Base-by-base conservation (phyloP, 2,888 invertebrate genomes). In the Galerucella nymphaeae region DNA sequence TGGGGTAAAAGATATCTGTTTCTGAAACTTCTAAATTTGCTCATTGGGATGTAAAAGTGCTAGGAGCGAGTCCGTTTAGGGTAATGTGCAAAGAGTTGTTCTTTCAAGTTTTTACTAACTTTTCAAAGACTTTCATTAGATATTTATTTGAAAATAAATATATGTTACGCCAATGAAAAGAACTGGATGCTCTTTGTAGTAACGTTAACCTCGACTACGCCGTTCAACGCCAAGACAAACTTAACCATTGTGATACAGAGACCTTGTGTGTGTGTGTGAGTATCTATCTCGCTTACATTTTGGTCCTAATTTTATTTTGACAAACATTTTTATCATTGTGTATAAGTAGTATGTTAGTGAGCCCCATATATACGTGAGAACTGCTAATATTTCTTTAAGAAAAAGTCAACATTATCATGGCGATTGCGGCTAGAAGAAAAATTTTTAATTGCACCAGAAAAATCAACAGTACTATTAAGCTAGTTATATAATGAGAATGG, bases 161-260 rank as follows among this genome's bases (percentile, higher is more conserved):
- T 42, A 13, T 30, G 23, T 14, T 13, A 58, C 58, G 58, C 23
- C 58, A 23, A 61, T 23, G 50, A 61, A 38, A 63, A 83, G 64
- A 82, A 82, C 82, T 80, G 83, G 82, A 84, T 81, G 81, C 82
- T 76, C 77, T 81, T 80, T 68, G 61, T 58, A 42, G 30, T 68
- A 68, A 68, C 48, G 13, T 64, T 50, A 48, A 48, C 64, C 50
- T 30, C 64, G 64, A 18, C 63, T 63, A 42, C 30, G n/a, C 64
- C 45, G 64, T 58, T 58, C 58, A 30, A 20, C 55, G 57, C 14
- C 20, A 57, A 59, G 58, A 57, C 67, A 59, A 42, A 67, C 67
- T 58, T 42, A 38, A 45, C 58, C 53, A 61, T 68, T 68, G 38
- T 68, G 38, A 58, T 55, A 45, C 20, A 30, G 48, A 30, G 67